Evolutionary conservation across 2,113 vertebrate species (phyloP).

Genomic region (Myiozetetes cayanensis): DNA sequence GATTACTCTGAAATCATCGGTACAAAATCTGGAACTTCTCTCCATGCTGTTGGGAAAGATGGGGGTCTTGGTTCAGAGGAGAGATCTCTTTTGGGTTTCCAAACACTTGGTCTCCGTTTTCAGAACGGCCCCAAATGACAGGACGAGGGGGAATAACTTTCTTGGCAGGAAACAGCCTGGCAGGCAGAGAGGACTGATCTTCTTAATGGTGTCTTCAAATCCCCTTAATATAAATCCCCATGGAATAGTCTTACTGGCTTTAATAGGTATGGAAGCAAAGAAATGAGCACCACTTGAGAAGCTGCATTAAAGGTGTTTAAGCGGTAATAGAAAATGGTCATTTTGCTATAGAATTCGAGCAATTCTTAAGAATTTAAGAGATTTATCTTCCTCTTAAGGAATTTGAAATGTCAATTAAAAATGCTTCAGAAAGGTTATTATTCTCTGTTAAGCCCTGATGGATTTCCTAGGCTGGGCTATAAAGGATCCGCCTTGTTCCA

Average conservation of each 20-base stretch:
- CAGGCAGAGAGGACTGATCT: constrained; percentile 19
- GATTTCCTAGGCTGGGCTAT: neutral
- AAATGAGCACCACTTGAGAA: neutral
- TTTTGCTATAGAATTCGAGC: neutral
- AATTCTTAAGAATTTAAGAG: neutral
- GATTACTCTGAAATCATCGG: neutral
- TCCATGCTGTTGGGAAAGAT: neutral
- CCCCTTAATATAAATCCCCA: constrained; percentile 6
- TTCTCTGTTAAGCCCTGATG: neutral
- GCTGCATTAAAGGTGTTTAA: neutral
- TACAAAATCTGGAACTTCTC: neutral
- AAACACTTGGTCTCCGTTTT: neutral
- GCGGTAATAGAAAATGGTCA: neutral
- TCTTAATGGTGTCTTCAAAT: constrained; percentile 39
- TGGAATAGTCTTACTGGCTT: neutral
- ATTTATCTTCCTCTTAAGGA: neutral
- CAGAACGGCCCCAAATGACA: neutral
- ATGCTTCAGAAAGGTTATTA: neutral
- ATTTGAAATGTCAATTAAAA: constrained; percentile 28
- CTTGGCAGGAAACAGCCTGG: neutral
- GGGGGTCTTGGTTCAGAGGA: neutral
- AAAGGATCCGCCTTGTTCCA: neutral
- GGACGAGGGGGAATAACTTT: neutral
- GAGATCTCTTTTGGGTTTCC: neutral
- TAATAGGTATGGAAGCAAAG: constrained; percentile 28